Base-by-base conservation (phyloP, 2,797 vertebrate species). In the Siniperca obscura region DNA sequence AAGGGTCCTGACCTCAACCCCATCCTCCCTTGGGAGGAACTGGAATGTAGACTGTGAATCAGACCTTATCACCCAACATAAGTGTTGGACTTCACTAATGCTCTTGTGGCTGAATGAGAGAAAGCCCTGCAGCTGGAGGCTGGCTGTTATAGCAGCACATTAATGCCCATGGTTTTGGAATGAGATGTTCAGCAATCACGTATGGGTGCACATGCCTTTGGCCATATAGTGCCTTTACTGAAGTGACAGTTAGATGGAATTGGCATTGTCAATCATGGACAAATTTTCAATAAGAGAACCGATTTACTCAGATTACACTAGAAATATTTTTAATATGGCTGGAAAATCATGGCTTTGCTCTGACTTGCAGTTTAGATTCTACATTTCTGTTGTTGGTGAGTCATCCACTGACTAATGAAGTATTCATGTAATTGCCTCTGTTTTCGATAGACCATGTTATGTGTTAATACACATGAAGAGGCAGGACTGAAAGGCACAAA, bases 381-480 rank as follows among this genome's bases (percentile, higher is more conserved):
- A 6, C n/a, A 6, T 50, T 50, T 50, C 12, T 70, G 25, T 70
- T 17, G 16, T 11, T 65, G 4, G 13, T 64, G 57, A 76, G 21
- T 80, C 74, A 80, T 36, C 30, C 53, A 48, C 44, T 38, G 65
- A 48, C 48, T 75, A 62, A 78, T 85, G 60, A 64, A 62, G 46
- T 60, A 57, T 55, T 67, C 14, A 27, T 71, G 36, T 75, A 52
- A 80, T 80, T 72, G 50, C 64, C 64, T 48, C 66, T 14, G n/a
- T 70, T 17, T 62, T 38, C 70, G 46, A 69, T 17, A 46, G 36
- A 61, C 40, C n/a, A 22, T n/a, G 62, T 38, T 30, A 21, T 34
- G 30, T 48, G 53, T 71, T 61, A 65, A 74, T 62, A 27, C 70
- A 66, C 48, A 70, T 16, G 14, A 69, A 48, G 60, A 72, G 40